Base-by-base conservation (phyloP, 2,888 invertebrate genomes). In the Neoaliturus tenellus region DNA sequence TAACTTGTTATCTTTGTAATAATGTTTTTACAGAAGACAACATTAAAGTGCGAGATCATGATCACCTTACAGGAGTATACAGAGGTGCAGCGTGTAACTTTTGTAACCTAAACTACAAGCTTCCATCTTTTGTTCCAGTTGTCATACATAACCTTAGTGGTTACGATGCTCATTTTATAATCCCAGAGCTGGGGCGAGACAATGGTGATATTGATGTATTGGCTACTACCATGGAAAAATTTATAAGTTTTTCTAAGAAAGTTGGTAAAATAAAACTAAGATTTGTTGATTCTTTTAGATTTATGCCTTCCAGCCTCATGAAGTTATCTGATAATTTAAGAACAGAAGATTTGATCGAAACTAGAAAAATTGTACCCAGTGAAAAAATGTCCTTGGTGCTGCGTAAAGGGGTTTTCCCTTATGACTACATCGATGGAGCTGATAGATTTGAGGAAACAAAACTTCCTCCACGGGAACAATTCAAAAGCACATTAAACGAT, bases 401-500 rank as follows among this genome's bases (percentile, higher is more conserved):
- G 31, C 80, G 83, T 20, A 85, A 85, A 84, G 84, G 84, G 5
- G 81, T 83, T 17, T 84, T 82, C 58, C 83, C 83, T 23, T 88
- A 89, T 82, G 87, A 87, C 6, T 88, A 87, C 39, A 83, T 88
- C 25, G 78, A 83, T 44, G 39, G 20, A 31, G 80, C 55, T 69
- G 20, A 23, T 0, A 81, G 75, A 78, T 73, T 86, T 20, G 41
- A 81, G 0, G 86, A 86, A 25, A 86, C 83, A 0, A 8, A 3
- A 23, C 44, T 89, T 84, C 89, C 89, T 35, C 12, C 75, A 8
- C 86, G 83, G 81, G 81, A 85, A 44, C 6, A 58, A 8, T 89
- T 89, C 86, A 88, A 86, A 84, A 88, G 86, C 83, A 69, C 31
- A n/a, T 28, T 88, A 12, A 87, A 41, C 12, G 82, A 89, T 73